Conservation (phyloP, 2,797 vertebrate genomes). For the Sciurus vulgaris region DNA sequence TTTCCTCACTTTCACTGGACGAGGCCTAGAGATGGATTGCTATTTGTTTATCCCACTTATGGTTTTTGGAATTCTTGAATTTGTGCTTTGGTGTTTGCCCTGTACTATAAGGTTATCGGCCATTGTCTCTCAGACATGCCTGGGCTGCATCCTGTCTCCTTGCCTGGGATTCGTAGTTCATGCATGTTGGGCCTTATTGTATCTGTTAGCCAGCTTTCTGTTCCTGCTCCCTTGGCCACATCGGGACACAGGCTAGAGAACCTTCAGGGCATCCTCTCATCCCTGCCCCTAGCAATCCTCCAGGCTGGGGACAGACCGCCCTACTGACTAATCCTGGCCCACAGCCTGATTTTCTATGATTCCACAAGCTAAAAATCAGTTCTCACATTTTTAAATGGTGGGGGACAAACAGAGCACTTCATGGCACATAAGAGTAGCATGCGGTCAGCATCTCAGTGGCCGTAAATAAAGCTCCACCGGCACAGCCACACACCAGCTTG, state of each 20-base stretch:
- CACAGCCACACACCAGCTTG: too few relatives aligned
- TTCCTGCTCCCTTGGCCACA: too few relatives aligned
- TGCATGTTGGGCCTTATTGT: rapidly evolving
- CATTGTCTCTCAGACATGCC: rapidly evolving
- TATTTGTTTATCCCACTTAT: rapidly evolving
- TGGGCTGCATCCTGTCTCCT: not conserved
- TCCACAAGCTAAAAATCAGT: not conserved
- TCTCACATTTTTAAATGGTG: not conserved
- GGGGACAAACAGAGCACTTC: not conserved
- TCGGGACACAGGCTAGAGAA: not conserved
- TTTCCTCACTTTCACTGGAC: not conserved
- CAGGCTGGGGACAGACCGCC: not conserved
- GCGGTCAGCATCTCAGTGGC: not conserved
- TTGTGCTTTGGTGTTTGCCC: not conserved
- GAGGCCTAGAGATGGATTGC: too few relatives aligned
- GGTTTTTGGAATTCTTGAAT: not conserved
- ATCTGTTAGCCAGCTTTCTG: not conserved
- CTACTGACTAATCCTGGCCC: not conserved
- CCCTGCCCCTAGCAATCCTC: too few relatives aligned
- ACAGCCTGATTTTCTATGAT: not conserved
- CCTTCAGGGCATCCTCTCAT: not conserved
- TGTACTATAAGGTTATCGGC: not conserved
- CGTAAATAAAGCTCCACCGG: too few relatives aligned
- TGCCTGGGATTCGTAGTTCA: not conserved
- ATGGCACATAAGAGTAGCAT: not conserved